Evolutionary conservation across 2,888 invertebrate species (phyloP).

Genomic region (Frankliniella intonsa): DNA sequence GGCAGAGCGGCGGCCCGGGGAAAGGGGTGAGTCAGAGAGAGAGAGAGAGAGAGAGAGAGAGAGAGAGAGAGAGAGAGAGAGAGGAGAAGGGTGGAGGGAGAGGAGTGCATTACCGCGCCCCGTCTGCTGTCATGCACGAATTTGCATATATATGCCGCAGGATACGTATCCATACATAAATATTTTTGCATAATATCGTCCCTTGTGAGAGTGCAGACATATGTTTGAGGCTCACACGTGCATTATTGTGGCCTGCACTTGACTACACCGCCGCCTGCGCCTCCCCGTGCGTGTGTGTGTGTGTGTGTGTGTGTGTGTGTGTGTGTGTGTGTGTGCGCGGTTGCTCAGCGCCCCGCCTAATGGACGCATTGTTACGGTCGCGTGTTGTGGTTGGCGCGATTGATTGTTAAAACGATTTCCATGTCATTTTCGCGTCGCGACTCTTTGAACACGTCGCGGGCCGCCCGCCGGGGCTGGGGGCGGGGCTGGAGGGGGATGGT

Average conservation of each 20-base stretch:
- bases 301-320: too few species aligned
- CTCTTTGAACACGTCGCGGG: too few species aligned
- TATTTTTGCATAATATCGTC: slow-evolving; percentile 25
- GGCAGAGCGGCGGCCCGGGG: too few species aligned
- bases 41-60: too few species aligned
- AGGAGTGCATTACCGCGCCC: slow-evolving; percentile 8
- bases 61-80: too few species aligned
- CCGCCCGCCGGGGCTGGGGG: too few species aligned
- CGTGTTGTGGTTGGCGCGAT: background rate
- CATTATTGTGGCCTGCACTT: slow-evolving; percentile 26
- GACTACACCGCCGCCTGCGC: background rate
- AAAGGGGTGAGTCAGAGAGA: too few species aligned
- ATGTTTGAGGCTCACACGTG: slow-evolving; percentile 3
- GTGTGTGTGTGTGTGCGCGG: background rate
- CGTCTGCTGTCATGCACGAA: slow-evolving; percentile 7
- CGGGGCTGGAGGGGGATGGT: background rate
- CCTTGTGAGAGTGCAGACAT: slow-evolving; percentile 24
- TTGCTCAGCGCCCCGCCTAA: background rate
- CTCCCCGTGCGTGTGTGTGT: background rate
- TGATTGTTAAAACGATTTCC: slow-evolving; percentile 17
- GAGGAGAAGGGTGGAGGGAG: background rate
- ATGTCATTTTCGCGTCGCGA: slow-evolving; percentile 5
- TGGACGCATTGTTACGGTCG: slow-evolving; percentile 13
- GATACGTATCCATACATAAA: slow-evolving; percentile 24
- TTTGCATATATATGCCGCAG: slow-evolving; percentile 23